phyloP scores from a whole-genome alignment of 2,113 vertebrate genomes.

The Burhinus bistriatus region DNA sequence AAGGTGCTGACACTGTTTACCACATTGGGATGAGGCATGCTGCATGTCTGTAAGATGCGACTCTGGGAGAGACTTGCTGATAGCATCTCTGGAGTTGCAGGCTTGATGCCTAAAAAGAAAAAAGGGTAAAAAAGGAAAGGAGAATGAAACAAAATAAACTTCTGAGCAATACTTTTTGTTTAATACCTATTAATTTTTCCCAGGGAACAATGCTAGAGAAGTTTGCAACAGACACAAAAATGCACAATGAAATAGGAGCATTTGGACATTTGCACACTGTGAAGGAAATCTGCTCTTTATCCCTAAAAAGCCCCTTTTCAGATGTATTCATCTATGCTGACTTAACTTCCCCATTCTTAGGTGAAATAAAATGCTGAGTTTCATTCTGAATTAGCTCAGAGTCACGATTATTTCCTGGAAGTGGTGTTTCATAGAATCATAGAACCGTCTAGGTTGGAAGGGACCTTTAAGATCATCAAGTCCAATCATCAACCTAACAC shows the following conservation, averaged over 20 bases:
- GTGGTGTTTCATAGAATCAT: neutral
- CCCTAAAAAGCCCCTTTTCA: neutral
- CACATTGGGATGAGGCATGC: conserved; percentile 77
- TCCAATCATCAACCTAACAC: too few species aligned
- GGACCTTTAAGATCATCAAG: too few species aligned
- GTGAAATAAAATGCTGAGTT: neutral
- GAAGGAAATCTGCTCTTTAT: neutral
- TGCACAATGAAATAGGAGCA: fast-evolving
- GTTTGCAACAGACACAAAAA: neutral
- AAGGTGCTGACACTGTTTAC: conserved; percentile 80
- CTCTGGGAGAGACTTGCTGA: conserved; percentile 86
- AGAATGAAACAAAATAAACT: neutral
- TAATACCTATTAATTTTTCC: neutral
- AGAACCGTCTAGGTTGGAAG: too few species aligned
- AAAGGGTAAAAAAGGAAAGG: neutral
- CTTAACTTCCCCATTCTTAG: neutral
- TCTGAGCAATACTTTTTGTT: neutral
- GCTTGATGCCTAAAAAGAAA: conserved; percentile 52
- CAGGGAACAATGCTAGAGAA: neutral
- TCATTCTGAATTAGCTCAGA: neutral
- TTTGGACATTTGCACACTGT: neutral
- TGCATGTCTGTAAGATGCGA: conserved; percentile 82
- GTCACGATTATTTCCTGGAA: neutral
- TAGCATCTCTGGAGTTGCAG: conserved; percentile 81
- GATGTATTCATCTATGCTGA: neutral